A percentile compares a stretch with the other conserved stretches of the same genome.
phyloP scores from a whole-genome alignment of 2,797 vertebrate genomes.

The Meda fulgida region DNA sequence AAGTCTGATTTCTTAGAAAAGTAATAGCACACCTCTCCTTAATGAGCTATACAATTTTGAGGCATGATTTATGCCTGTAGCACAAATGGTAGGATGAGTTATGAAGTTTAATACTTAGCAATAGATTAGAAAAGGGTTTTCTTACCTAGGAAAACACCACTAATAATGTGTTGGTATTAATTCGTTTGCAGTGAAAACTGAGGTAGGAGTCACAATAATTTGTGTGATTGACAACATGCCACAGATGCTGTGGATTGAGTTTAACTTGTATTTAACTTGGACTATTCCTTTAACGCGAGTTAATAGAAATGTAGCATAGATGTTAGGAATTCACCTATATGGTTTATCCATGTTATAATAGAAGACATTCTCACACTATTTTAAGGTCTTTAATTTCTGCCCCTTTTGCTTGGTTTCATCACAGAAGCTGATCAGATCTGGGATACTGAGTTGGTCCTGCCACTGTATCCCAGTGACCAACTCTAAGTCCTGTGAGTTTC shows the following conservation, averaged over 20 bases:
- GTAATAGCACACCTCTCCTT: not conserved
- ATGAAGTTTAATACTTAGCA: not conserved
- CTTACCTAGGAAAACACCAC: not conserved
- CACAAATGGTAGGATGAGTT: not conserved
- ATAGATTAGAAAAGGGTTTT: not conserved
- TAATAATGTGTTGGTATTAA: not conserved
- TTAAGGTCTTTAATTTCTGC: conserved; percentile 10
- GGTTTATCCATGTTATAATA: not conserved
- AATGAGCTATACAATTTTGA: not conserved
- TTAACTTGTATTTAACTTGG: not conserved
- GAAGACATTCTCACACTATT: not conserved
- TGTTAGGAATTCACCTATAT: not conserved
- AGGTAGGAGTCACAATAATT: not conserved
- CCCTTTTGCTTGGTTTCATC: not conserved
- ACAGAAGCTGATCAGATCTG: not conserved
- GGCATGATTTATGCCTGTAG: not conserved
- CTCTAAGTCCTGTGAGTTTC: conserved; percentile 1
- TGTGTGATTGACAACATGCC: conserved; percentile 1
- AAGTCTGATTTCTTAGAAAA: conserved; percentile 28
- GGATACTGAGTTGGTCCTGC: not conserved
- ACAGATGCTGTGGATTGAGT: not conserved
- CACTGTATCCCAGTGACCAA: conserved; percentile 23
- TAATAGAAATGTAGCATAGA: not conserved
- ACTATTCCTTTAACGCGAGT: not conserved
- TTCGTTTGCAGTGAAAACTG: not conserved